Percentiles rank a stretch among this genome's conserved stretches.
These are phyloP conservation scores for Sander lucioperca DNA, from an alignment of 2,113 vertebrate species.

Conservation along the genomic window DNA sequence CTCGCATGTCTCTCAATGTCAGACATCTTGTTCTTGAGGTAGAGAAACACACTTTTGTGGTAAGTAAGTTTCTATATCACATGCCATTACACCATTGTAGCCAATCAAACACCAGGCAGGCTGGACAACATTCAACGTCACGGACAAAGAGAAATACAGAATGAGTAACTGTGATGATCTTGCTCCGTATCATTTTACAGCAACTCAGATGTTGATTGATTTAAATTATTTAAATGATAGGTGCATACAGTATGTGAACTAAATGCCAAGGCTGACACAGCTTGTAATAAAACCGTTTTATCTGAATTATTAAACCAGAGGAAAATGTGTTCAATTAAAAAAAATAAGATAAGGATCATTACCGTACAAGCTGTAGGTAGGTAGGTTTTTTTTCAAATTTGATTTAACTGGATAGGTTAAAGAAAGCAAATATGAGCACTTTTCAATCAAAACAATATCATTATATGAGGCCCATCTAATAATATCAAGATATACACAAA, in stretches of 20 bases:
- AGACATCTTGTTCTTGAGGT: conserved; percentile 42
- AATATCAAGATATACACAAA: background rate
- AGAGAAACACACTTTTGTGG: conserved; percentile 24
- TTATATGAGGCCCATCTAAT: background rate
- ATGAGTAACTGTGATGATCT: conserved; percentile 3
- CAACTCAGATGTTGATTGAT: background rate
- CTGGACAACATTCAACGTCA: conserved; percentile 35
- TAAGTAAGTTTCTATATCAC: conserved; percentile 15
- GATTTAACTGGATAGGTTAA: background rate
- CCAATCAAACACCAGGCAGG: conserved; percentile 22
- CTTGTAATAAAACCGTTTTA: conserved; percentile 23
- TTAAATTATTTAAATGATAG: conserved; percentile 6
- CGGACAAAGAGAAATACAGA: conserved; percentile 36
- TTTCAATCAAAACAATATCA: background rate
- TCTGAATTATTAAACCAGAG: conserved; percentile 36
- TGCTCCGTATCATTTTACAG: background rate
- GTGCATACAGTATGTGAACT: background rate
- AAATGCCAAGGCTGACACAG: conserved; percentile 27
- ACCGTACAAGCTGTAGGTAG: background rate
- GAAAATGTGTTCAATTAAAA: conserved; percentile 20
- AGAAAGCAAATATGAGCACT: background rate
- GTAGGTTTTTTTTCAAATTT: background rate
- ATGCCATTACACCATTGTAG: conserved; percentile 15
- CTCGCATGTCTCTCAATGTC: conserved; percentile 40
- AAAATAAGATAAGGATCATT: conserved; percentile 6